Conservation (phyloP, 2,113 vertebrate species). For the Muntiacus muntjak region DNA sequence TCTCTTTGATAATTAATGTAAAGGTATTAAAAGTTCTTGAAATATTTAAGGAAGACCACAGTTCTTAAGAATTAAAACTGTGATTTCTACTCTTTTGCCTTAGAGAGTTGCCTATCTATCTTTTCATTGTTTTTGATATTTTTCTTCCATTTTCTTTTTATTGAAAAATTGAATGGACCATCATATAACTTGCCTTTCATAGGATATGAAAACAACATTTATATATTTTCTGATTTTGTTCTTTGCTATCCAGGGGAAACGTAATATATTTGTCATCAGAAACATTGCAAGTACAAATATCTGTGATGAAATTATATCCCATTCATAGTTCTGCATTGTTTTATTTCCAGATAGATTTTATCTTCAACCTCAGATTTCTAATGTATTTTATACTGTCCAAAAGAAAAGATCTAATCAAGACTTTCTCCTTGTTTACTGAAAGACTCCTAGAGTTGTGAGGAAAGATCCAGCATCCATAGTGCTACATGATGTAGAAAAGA, state of each 20-base stretch:
- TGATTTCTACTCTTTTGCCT: not conserved
- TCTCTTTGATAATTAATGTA: not conserved
- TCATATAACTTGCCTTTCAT: not conserved
- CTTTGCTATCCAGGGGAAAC: not conserved
- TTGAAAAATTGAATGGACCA: not conserved
- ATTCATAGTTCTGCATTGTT: not conserved
- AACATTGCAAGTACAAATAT: not conserved
- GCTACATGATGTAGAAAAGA: not conserved
- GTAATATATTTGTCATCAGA: not conserved
- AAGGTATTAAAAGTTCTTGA: slow-evolving; percentile 36
- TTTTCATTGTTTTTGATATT: not conserved
- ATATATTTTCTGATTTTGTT: not conserved
- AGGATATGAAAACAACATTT: not conserved
- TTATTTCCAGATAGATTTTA: not conserved
- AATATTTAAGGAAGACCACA: slow-evolving; percentile 47
- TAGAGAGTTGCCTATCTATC: not conserved
- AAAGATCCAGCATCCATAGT: not conserved
- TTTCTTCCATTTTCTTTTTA: not conserved
- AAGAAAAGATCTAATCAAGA: not conserved
- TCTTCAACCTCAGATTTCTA: not conserved
- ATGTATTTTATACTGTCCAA: not conserved
- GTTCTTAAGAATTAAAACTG: not conserved
- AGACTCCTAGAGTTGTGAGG: too few relatives aligned
- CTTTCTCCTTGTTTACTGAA: not conserved
- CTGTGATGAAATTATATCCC: not conserved